phyloP scores from a whole-genome alignment of 2,797 vertebrate species.

The Sylvia borin region DNA sequence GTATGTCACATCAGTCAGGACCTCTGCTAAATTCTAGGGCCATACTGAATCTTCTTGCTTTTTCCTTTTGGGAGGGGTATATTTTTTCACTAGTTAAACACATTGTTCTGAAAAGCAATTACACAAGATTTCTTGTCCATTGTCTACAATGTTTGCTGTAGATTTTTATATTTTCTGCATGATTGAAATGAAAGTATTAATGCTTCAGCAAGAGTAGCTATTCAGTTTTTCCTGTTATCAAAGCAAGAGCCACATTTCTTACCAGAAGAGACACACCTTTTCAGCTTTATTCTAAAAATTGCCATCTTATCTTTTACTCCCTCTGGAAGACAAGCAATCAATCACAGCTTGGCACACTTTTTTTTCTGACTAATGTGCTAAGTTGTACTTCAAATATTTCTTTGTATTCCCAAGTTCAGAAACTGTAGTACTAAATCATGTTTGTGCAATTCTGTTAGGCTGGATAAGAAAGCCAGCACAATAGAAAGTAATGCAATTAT shows the following conservation, averaged over 20 bases:
- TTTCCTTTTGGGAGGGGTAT: not conserved
- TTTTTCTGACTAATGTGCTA: not conserved
- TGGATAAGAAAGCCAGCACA: constrained; percentile 13
- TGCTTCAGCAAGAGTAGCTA: not conserved
- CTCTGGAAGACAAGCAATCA: not conserved
- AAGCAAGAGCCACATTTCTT: not conserved
- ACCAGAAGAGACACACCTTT: not conserved
- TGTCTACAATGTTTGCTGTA: not conserved
- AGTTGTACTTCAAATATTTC: not conserved
- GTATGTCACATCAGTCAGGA: not conserved
- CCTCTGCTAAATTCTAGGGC: not conserved
- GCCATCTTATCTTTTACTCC: not conserved
- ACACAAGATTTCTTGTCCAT: not conserved
- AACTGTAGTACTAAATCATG: not conserved
- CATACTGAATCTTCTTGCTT: not conserved
- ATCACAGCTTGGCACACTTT: not conserved
- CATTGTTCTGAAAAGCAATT: not conserved
- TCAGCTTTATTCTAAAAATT: not conserved
- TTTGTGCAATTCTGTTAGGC: constrained; percentile 15
- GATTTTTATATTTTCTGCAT: not conserved
- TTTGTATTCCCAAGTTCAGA: not conserved
- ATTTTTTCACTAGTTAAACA: constrained; percentile 5
- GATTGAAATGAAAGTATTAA: not conserved
- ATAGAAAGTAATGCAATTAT: constrained; percentile 41
- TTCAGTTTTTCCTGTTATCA: not conserved